Evolutionary conservation across 2,797 vertebrate species (phyloP).

Genomic region (Numenius phaeopus): DNA sequence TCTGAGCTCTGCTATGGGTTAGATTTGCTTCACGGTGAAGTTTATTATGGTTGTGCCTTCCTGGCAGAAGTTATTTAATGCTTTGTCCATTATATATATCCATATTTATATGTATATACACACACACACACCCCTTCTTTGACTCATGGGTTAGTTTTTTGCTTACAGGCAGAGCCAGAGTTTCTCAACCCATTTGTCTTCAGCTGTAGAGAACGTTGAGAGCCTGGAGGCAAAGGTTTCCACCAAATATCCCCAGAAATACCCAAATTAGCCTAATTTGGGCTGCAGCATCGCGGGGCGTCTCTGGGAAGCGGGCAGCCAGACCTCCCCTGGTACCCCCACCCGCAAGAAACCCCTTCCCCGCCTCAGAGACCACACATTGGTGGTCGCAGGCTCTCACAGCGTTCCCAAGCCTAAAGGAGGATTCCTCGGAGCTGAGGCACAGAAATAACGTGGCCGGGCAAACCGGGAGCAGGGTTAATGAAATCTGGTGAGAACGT

Average conservation of each 20-base stretch:
- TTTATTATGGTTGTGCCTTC: neutral
- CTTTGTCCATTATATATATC: neutral
- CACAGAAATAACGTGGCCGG: too few species aligned
- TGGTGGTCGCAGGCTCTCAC: neutral
- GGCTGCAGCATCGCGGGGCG: fast-evolving
- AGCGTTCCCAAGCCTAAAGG: neutral
- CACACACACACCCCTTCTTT: fast-evolving
- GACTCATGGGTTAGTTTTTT: neutral
- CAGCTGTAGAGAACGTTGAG: neutral
- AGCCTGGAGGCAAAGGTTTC: neutral
- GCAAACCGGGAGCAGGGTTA: neutral
- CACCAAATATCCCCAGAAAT: neutral
- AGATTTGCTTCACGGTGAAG: neutral
- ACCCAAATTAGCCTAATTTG: neutral
- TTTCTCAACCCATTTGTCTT: neutral
- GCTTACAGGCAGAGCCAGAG: neutral
- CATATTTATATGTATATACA: neutral
- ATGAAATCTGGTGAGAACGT: neutral
- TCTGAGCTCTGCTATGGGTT: neutral
- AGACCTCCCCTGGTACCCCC: neutral
- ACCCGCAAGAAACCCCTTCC: neutral
- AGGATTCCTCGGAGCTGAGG: neutral
- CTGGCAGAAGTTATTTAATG: neutral
- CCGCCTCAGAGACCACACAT: fast-evolving
- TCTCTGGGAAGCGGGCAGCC: neutral